Conservation (phyloP, 2,113 vertebrate species). For the Meleagris gallopavo region DNA sequence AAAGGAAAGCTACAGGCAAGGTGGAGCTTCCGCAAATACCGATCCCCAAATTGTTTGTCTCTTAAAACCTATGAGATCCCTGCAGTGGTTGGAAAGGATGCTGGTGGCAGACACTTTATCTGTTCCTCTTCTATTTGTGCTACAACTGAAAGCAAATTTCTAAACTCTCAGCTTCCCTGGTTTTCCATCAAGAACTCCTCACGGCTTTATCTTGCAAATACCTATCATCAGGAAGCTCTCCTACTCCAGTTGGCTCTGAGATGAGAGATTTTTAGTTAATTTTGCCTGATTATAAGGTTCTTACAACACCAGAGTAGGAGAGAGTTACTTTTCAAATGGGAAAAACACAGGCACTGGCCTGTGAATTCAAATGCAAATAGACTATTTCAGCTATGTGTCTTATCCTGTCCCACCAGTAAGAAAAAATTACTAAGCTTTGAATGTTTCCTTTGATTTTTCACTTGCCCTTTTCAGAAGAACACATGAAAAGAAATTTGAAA, state of each 20-base stretch:
- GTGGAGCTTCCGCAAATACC: background rate
- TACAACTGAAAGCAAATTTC: background rate
- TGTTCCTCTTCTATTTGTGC: background rate
- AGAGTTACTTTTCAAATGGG: background rate
- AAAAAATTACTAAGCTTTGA: background rate
- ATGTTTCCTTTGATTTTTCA: background rate
- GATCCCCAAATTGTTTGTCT: background rate
- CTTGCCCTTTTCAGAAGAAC: background rate
- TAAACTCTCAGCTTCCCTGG: background rate
- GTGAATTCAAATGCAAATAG: background rate
- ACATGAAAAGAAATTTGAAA: background rate
- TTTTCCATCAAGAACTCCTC: background rate
- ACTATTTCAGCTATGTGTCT: background rate
- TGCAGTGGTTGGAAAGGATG: background rate
- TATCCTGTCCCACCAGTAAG: background rate
- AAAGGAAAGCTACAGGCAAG: background rate
- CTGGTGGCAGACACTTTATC: background rate
- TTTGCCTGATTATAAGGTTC: background rate
- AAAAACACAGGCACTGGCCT: background rate
- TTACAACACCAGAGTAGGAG: background rate
- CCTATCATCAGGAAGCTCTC: background rate
- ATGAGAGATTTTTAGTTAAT: background rate
- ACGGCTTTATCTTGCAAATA: background rate
- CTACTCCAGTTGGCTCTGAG: background rate
- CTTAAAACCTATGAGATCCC: background rate